Percentiles rank a stretch among this genome's conserved stretches.
phyloP scores from a whole-genome alignment of 2,888 invertebrate species.

The Lycophotia porphyrea region DNA sequence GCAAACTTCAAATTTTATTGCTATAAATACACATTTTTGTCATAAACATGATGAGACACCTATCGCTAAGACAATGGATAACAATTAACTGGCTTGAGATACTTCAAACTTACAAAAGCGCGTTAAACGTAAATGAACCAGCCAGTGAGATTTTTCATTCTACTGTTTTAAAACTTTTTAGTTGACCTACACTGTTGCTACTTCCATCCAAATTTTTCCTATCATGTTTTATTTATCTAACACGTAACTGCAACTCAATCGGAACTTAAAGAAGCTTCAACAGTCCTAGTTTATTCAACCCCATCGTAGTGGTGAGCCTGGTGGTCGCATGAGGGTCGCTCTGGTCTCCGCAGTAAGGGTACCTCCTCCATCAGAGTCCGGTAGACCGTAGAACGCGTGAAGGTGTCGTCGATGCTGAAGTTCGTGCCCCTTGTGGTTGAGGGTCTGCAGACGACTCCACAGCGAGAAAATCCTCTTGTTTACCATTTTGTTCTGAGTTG shows the following conservation, averaged over 20 bases:
- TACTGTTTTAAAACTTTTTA: conserved; percentile 26
- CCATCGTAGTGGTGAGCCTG: conserved; percentile 87
- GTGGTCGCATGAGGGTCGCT: conserved; percentile 83
- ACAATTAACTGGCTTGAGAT: conserved; percentile 26
- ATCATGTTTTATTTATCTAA: conserved; percentile 54
- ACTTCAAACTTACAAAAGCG: conserved; percentile 30
- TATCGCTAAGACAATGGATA: conserved; percentile 53
- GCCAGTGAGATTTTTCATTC: conserved; percentile 16
- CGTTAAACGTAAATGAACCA: conserved; percentile 20
- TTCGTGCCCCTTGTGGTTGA: conserved; percentile 85
- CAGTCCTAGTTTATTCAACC: conserved; percentile 75
- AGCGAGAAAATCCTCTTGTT: conserved; percentile 86
- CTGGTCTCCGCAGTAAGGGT: conserved; percentile 85
- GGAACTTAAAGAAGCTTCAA: conserved; percentile 52
- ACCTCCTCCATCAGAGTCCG: conserved; percentile 77
- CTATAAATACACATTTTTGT: conserved; percentile 61
- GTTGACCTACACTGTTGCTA: conserved; percentile 38
- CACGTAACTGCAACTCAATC: conserved; percentile 60
- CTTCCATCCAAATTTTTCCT: conserved; percentile 23
- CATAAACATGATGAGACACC: conserved; percentile 47
- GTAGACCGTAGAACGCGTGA: conserved; percentile 83
- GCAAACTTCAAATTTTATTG: conserved; percentile 61
- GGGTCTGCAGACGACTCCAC: conserved; percentile 86
- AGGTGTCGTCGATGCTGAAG: conserved; percentile 84
- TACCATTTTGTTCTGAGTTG: conserved; percentile 74